Conservation (phyloP, 2,797 vertebrate species). For the Atherinosoma microstoma region DNA sequence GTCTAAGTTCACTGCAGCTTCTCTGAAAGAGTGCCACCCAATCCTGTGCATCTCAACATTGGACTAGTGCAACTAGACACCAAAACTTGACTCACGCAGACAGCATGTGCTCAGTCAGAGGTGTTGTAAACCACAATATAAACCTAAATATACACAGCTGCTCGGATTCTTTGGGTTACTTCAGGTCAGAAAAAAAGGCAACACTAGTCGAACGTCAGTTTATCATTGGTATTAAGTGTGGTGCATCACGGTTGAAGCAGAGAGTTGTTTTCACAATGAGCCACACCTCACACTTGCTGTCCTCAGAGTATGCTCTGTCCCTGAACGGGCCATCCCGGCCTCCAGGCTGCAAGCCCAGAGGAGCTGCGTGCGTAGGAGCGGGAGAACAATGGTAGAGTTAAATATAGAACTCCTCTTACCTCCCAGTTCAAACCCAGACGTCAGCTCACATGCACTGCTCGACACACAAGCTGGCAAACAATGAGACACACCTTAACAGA, state of each 20-base stretch:
- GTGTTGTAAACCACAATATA: slow-evolving; percentile 71
- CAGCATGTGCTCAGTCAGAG: slow-evolving; percentile 57
- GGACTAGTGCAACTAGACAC: slow-evolving; percentile 66
- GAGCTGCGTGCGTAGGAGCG: slow-evolving; percentile 39
- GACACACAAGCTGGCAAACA: slow-evolving; percentile 47
- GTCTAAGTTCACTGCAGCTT: slow-evolving; percentile 48
- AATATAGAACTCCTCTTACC: slow-evolving; percentile 69
- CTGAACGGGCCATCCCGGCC: slow-evolving; percentile 39
- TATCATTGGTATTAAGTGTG: slow-evolving; percentile 20
- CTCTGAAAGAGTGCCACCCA: slow-evolving; percentile 50
- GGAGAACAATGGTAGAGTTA: slow-evolving; percentile 71
- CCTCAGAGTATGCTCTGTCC: slow-evolving; percentile 53
- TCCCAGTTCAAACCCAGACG: slow-evolving; percentile 59
- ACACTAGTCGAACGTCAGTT: slow-evolving; percentile 3
- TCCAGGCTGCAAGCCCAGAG: slow-evolving; percentile 43
- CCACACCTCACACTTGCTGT: slow-evolving; percentile 52
- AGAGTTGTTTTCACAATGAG: slow-evolving; percentile 54
- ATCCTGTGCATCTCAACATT: slow-evolving; percentile 62
- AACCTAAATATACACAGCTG: slow-evolving; percentile 68
- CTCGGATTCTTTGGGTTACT: slow-evolving; percentile 51
- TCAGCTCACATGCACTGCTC: slow-evolving; percentile 40
- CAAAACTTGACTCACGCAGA: slow-evolving; percentile 58
- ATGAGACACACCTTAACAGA: slow-evolving; percentile 62
- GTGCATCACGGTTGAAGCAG: slow-evolving; percentile 41
- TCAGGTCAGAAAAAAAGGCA: slow-evolving; percentile 35